phyloP scores from a whole-genome alignment of 2,888 invertebrate genomes.

The Prenolepis imparis region DNA sequence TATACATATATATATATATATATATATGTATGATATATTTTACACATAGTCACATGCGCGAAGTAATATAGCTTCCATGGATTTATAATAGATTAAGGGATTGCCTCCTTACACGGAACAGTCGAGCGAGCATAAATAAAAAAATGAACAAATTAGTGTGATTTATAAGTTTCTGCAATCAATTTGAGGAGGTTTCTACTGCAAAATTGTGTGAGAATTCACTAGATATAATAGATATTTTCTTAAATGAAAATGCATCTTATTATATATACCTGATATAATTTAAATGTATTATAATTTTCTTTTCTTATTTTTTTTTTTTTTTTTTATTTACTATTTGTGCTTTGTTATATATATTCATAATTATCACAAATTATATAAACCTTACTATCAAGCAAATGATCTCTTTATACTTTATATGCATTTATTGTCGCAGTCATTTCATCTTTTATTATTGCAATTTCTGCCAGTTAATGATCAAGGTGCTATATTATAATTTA shows the following conservation, averaged over 20 bases:
- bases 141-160: conserved; percentile 33
- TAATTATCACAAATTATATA: conserved; percentile 28
- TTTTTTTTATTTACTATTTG: conserved; percentile 8
- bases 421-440: neutral
- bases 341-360: conserved; percentile 11
- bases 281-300: conserved; percentile 11
- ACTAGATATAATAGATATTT: neutral
- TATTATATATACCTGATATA: neutral
- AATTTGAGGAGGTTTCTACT: conserved; percentile 13
- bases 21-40: conserved; percentile 66
- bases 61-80: conserved; percentile 78
- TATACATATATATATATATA: too few relatives aligned
- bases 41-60: conserved; percentile 78
- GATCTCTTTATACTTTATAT: conserved; percentile 7
- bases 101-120: conserved; percentile 75
- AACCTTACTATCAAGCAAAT: conserved; percentile 16
- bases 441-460: conserved; percentile 31
- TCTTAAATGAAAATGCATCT: conserved; percentile 4
- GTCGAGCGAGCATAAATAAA: conserved; percentile 69
- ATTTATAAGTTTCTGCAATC: conserved; percentile 19
- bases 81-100: conserved; percentile 75
- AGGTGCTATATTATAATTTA: conserved; percentile 19
- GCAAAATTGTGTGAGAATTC: conserved; percentile 5
- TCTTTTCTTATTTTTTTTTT: neutral
- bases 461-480: conserved; percentile 22